phyloP scores from a whole-genome alignment of 2,797 vertebrate genomes.

The Melopsittacus undulatus region DNA sequence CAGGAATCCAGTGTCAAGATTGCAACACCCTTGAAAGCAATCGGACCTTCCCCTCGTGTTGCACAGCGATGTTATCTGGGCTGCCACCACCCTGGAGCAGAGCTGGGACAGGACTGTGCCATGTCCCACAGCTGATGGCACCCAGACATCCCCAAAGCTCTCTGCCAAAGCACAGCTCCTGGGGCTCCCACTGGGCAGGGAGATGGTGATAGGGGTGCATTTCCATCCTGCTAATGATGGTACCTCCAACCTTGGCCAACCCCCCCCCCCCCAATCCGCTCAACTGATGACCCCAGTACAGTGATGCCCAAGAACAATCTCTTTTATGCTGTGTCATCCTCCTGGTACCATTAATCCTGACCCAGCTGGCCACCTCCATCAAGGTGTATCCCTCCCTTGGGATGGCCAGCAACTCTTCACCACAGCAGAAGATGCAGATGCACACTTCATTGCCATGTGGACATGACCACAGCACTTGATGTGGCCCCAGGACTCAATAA shows the following conservation, averaged over 20 bases:
- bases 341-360: not conserved
- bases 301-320: not conserved
- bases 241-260: not conserved
- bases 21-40: not conserved
- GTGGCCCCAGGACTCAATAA: not conserved
- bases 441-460: not conserved
- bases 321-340: not conserved
- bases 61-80: not conserved
- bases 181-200: accelerated
- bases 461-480: not conserved
- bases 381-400: not conserved
- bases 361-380: not conserved
- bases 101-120: accelerated
- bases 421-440: not conserved
- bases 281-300: accelerated
- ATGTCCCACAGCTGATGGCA: not conserved
- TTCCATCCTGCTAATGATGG: not conserved
- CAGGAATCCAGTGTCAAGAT: not conserved
- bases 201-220: accelerated
- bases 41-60: not conserved
- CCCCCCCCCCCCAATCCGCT: accelerated
- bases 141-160: not conserved
- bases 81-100: not conserved
- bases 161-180: accelerated
- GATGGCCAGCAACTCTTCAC: not conserved